Percentiles rank a stretch among this genome's conserved stretches.
These are phyloP conservation scores for Oncorhynchus gorbuscha DNA, from an alignment of 2,113 vertebrate genomes.

Conservation along the genomic window DNA sequence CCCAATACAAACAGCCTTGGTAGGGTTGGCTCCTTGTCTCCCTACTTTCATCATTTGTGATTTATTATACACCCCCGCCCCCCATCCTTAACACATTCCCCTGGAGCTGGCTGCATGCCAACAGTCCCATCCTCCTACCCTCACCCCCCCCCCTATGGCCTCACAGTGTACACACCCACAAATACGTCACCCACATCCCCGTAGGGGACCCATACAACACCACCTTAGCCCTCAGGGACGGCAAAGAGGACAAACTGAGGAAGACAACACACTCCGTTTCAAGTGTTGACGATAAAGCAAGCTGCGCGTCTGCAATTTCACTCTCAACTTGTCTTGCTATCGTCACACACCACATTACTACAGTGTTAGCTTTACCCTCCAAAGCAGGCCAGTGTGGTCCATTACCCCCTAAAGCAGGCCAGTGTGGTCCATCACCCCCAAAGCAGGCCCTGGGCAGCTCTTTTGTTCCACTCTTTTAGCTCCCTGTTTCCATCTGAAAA, in stretches of 20 bases:
- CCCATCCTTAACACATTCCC: constrained; percentile 44
- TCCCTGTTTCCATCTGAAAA: constrained; percentile 33
- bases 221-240: not conserved
- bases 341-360: not conserved
- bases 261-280: not conserved
- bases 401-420: constrained; percentile 14
- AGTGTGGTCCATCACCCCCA: constrained; percentile 56
- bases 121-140: constrained; percentile 39
- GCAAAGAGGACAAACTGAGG: not conserved
- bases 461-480: constrained; percentile 48
- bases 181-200: constrained; percentile 9
- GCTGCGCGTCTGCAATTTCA: no score
- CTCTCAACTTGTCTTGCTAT: not conserved
- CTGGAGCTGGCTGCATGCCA: constrained; percentile 71
- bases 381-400: constrained; percentile 52
- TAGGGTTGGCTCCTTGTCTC: not conserved
- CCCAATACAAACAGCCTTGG: no score
- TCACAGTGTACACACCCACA: constrained; percentile 32
- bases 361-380: not conserved
- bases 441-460: constrained; percentile 57
- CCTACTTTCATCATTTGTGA: constrained; percentile 58
- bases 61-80: constrained; percentile 50
- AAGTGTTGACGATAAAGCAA: no score
- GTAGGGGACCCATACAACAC: not conserved
- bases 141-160: constrained; percentile 25